Evolutionary conservation across 2,113 vertebrate genomes (phyloP).

Genomic region (Rhea pennata): DNA sequence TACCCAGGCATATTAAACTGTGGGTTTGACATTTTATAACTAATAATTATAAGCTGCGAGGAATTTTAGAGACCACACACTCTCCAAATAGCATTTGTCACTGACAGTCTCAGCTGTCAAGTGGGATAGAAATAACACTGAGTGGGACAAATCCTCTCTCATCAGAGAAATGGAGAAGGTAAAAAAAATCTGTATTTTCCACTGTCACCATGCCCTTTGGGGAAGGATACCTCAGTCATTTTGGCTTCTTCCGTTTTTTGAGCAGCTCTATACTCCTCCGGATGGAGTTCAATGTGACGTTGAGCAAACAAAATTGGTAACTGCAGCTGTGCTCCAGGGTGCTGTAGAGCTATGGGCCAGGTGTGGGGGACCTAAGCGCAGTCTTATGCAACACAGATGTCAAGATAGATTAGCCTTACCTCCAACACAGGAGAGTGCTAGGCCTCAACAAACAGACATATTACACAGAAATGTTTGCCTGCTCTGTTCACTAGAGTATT

Average conservation of each 20-base stretch:
- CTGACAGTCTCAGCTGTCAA: not conserved
- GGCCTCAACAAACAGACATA: not conserved
- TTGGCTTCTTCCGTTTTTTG: not conserved
- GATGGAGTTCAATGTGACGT: not conserved
- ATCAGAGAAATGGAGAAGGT: not conserved
- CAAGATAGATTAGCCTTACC: not conserved
- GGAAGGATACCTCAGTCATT: not conserved
- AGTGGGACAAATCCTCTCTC: not conserved
- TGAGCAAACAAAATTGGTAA: not conserved
- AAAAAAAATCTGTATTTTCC: not conserved
- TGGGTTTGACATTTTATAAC: not conserved
- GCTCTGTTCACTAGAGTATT: not conserved
- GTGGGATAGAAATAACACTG: not conserved
- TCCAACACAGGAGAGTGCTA: not conserved
- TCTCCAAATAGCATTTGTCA: not conserved
- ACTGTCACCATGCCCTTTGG: not conserved
- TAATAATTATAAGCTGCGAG: not conserved
- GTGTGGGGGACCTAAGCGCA: not conserved
- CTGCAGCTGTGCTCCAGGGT: not conserved
- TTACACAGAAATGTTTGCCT: not conserved
- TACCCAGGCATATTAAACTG: not conserved
- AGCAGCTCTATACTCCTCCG: not conserved
- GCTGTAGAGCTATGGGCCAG: not conserved
- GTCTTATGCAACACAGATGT: not conserved
- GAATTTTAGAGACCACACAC: not conserved